Percentiles rank a stretch among this genome's conserved stretches.
Conservation (phyloP, 2,888 invertebrate genomes). For the Apodemia mormo region DNA sequence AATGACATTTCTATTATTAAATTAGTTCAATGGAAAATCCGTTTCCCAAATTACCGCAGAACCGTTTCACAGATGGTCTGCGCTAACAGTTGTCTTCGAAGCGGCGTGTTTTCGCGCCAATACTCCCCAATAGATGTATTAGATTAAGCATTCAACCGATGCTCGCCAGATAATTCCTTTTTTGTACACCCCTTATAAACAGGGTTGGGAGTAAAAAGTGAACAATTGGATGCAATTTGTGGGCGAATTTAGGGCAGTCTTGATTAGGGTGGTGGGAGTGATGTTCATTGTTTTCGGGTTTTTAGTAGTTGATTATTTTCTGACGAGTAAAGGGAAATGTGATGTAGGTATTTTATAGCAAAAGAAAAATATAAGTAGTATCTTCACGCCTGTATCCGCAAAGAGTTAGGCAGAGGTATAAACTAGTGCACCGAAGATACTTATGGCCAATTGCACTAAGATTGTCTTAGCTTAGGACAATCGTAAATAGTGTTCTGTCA, state of each 20-base stretch:
- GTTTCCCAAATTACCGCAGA: conserved; percentile 24
- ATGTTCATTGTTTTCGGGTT: conserved; percentile 68
- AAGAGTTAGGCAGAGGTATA: too few relatives aligned
- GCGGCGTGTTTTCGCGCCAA: conserved; percentile 60
- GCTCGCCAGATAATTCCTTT: conserved; percentile 58
- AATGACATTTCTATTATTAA: conserved; percentile 1
- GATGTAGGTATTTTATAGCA: not conserved
- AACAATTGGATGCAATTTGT: conserved; percentile 81
- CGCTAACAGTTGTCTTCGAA: conserved; percentile 45
- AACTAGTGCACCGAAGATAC: too few relatives aligned
- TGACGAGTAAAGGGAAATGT: conserved; percentile 47
- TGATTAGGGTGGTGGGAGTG: conserved; percentile 69
- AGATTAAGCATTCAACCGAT: conserved; percentile 57
- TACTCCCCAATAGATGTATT: conserved; percentile 64
- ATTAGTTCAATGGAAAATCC: conserved; percentile 17
- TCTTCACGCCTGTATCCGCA: too few relatives aligned
- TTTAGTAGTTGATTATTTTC: conserved; percentile 61
- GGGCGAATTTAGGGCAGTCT: conserved; percentile 75
- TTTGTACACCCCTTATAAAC: conserved; percentile 61
- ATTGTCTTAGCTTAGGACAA: too few relatives aligned
- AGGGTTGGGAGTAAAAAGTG: conserved; percentile 74
- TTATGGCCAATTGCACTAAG: too few relatives aligned
- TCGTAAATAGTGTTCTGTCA: too few relatives aligned
- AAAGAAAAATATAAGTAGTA: too few relatives aligned
- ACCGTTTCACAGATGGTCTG: conserved; percentile 39